Percentiles rank a stretch among this genome's conserved stretches.
phyloP scores from a whole-genome alignment of 2,113 vertebrate species.

The Cololabis saira region DNA sequence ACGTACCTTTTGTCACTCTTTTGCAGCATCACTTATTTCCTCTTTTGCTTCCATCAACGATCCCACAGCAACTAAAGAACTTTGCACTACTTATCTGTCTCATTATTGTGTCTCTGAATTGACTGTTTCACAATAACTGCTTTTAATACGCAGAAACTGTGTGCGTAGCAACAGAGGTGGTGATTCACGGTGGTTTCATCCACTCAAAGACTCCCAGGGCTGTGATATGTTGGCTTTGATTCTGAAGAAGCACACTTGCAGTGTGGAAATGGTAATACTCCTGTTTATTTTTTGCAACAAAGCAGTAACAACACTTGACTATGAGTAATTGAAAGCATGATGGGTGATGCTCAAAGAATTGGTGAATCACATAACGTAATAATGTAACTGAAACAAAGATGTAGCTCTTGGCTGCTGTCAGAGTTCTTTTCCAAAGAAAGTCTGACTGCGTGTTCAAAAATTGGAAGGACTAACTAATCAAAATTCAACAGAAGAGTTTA shows the following conservation, averaged over 20 bases:
- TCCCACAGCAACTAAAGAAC: too few relatives aligned
- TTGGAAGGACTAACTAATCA: too few relatives aligned
- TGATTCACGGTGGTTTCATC: not conserved
- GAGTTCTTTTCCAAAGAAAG: too few relatives aligned
- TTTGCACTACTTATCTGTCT: not conserved
- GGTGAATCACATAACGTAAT: not conserved
- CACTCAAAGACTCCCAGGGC: not conserved
- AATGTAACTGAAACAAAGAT: not conserved
- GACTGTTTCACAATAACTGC: not conserved
- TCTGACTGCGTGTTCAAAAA: too few relatives aligned
- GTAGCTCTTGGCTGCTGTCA: too few relatives aligned
- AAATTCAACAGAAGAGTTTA: too few relatives aligned
- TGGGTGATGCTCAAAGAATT: not conserved
- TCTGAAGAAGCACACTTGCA: not conserved
- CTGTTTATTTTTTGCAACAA: slow-evolving; percentile 13
- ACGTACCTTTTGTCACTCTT: too few relatives aligned
- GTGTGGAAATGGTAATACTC: not conserved
- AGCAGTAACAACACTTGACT: not conserved
- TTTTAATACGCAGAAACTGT: not conserved
- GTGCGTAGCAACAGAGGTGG: not conserved
- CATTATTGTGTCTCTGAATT: not conserved
- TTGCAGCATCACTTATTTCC: too few relatives aligned
- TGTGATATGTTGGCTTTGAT: not conserved
- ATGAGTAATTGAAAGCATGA: not conserved
- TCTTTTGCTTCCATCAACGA: too few relatives aligned